Conservation (phyloP, 1,140 invertebrate species). For the Achroia grisella region DNA sequence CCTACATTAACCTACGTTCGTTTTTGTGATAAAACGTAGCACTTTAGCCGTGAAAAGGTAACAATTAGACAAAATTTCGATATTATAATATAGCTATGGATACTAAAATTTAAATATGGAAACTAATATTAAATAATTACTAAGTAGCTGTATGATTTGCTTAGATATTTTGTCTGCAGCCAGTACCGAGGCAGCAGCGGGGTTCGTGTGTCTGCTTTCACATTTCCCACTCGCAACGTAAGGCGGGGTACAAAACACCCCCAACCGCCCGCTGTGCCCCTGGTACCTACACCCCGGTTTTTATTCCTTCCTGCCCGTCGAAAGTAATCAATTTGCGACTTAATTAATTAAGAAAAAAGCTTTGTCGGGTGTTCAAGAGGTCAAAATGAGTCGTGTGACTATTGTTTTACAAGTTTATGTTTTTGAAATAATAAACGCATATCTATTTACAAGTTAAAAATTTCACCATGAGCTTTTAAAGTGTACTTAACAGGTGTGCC, state of each 20-base stretch:
- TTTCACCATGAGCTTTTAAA: too few relatives aligned
- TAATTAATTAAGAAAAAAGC: conserved; percentile 70
- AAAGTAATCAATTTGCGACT: conserved; percentile 72
- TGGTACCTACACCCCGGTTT: conserved; percentile 59
- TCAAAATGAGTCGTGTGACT: conserved; percentile 1
- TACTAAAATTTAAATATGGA: too few relatives aligned
- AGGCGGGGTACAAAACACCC: conserved; percentile 48
- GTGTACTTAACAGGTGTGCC: too few relatives aligned
- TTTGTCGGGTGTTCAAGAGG: conserved; percentile 17
- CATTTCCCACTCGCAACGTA: conserved; percentile 67
- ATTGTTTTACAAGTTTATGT: too few relatives aligned
- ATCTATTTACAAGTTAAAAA: too few relatives aligned
- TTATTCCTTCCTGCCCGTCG: conserved; percentile 65
- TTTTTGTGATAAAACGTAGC: too few relatives aligned
- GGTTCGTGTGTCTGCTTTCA: conserved; percentile 72
- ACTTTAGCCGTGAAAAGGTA: too few relatives aligned
- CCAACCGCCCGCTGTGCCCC: conserved; percentile 53
- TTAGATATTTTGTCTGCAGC: conserved; percentile 31
- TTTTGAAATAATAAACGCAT: too few relatives aligned
- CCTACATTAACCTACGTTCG: too few relatives aligned
- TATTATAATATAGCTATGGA: too few relatives aligned
- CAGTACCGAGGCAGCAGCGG: conserved; percentile 57
- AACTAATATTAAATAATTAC: neutral
- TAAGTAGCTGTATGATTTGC: neutral
- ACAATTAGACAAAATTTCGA: too few relatives aligned